Evolutionary conservation across 2,888 invertebrate genomes (phyloP).

Genomic region (Xestobium rufovillosum): DNA sequence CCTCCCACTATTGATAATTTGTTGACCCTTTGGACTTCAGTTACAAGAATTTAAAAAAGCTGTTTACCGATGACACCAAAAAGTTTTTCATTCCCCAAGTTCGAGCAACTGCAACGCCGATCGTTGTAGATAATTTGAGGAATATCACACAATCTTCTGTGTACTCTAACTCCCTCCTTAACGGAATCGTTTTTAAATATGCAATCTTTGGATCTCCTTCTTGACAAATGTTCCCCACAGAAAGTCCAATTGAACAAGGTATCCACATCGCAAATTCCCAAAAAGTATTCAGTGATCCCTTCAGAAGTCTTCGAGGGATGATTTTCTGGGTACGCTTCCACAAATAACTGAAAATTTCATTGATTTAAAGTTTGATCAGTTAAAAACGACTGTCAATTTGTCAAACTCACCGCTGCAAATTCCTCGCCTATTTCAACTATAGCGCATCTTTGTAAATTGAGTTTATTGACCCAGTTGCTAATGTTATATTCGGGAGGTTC

Average conservation of each 20-base stretch:
- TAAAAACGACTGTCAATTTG: slow-evolving; percentile 11
- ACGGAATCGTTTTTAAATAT: slow-evolving; percentile 34
- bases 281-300: slow-evolving; percentile 37
- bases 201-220: slow-evolving; percentile 33
- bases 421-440: slow-evolving; percentile 44
- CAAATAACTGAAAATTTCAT: slow-evolving; percentile 31
- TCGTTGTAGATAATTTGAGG: slow-evolving; percentile 32
- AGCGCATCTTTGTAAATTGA: slow-evolving; percentile 43
- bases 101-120: slow-evolving; percentile 32
- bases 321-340: slow-evolving; percentile 29
- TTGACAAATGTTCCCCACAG: slow-evolving; percentile 36
- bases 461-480: slow-evolving; percentile 35
- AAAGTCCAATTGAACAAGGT: slow-evolving; percentile 41
- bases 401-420: slow-evolving; percentile 40
- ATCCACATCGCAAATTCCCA: slow-evolving; percentile 41
- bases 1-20: too few relatives aligned
- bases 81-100: slow-evolving; percentile 30
- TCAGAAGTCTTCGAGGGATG: slow-evolving; percentile 27
- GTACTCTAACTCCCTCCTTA: slow-evolving; percentile 38
- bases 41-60: too few relatives aligned
- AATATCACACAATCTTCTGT: slow-evolving; percentile 43
- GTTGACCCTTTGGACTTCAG: too few relatives aligned
- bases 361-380: background rate
- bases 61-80: slow-evolving; percentile 39
- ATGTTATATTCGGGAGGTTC: slow-evolving; percentile 36